Base-by-base conservation (phyloP, 2,113 vertebrate genomes). In the Irena cyanogastra region DNA sequence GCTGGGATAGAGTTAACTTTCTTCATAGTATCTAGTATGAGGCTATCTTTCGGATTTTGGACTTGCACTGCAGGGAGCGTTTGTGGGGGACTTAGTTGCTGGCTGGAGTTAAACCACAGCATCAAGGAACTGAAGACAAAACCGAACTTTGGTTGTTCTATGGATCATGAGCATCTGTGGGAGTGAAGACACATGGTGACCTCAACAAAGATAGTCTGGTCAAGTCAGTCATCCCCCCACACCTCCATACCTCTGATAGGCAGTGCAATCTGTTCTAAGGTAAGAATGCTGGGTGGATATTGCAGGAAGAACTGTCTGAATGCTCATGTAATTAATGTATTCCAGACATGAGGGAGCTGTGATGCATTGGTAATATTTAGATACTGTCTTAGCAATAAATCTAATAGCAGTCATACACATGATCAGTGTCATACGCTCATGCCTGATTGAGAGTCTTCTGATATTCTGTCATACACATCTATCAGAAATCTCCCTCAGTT, bases 201-300 rank as follows among this genome's bases (percentile, higher is more conserved):
- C 49, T 56, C 0, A 0, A 37, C 35, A 42, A 42, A 31, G 56
- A 83, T 1, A 31, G 9, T 54, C 21, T 26, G 7, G n/a, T 35
- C 24, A 20, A 54, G 24, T 13, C 13, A 24, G 47, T 42, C 54
- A 59, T 8, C 2, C 11, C 6, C 24, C 3, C 11, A 39, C 16
- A 21, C 3, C 17, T 37, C 28, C 39, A 59, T 3, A 22, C 23
- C 20, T 45, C 69, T 39, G 45, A 41, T 2, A n/a, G 16, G 4
- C 19, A 39, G 15, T 8, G 28, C 6, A 20, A 11, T 54, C 47
- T 54, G 20, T 61, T 11, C 33, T n/a, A 39, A 53, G 20, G 7
- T 23, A 45, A 22, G 14, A 68, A 68, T 19, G 6, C 6, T 2
- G 2, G 11, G 24, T 35, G 4, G 3, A 22, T 31, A 41, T 47